Conservation (phyloP, 2,797 vertebrate genomes). For the Sparus aurata region DNA sequence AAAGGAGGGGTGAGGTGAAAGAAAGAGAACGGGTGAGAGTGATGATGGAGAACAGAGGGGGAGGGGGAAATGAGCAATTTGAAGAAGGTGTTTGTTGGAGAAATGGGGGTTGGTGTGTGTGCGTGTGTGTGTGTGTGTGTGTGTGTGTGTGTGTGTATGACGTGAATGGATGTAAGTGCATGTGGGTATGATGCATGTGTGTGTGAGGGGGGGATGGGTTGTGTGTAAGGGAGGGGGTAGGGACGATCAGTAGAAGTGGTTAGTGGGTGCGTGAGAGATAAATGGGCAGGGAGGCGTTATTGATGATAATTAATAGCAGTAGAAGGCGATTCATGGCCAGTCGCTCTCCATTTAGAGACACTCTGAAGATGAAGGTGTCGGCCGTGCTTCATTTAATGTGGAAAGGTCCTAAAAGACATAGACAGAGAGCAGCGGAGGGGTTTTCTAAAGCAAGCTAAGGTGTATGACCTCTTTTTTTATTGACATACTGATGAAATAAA, state of each 20-base stretch:
- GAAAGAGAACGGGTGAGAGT: constrained; percentile 21
- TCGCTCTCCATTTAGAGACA: constrained; percentile 46
- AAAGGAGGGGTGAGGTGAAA: constrained; percentile 15
- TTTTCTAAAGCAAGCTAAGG: not conserved
- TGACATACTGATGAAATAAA: not conserved
- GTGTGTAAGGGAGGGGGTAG: constrained; percentile 30
- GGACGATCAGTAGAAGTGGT: constrained; percentile 53
- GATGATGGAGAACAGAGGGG: constrained; percentile 38
- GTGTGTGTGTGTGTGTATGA: constrained; percentile 7
- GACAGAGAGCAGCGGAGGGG: not conserved
- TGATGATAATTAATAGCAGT: constrained; percentile 70
- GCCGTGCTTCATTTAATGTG: not conserved
- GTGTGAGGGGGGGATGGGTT: constrained; percentile 52
- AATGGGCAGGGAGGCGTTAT: constrained; percentile 69
- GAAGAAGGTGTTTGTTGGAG: constrained; percentile 49
- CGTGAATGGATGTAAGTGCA: not conserved
- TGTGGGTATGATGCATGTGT: constrained; percentile 2
- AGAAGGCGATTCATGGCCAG: constrained; percentile 52
- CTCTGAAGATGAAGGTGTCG: constrained; percentile 42
- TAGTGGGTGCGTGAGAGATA: constrained; percentile 53
- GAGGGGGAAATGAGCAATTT: constrained; percentile 32
- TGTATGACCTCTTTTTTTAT: not conserved
- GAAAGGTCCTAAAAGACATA: constrained; percentile 17
- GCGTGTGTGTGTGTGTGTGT: constrained; percentile 22
- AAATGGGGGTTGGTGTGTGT: constrained; percentile 49